These are phyloP conservation scores for Corapipo altera DNA, from an alignment of 2,113 vertebrate species.

Conservation along the genomic window DNA sequence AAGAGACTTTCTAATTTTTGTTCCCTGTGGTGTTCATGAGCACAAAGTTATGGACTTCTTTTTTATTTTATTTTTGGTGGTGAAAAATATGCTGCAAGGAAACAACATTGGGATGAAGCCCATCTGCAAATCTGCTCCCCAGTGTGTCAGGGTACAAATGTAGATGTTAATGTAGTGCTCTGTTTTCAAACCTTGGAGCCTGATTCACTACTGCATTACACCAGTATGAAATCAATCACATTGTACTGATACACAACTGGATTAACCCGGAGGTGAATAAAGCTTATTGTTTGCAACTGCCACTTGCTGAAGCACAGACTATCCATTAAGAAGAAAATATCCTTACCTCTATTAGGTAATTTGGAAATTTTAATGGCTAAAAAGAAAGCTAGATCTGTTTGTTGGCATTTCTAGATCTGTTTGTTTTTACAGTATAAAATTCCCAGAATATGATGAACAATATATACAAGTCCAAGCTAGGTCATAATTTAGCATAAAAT, in stretches of 20 bases:
- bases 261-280: constrained; percentile 43
- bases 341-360: constrained; percentile 13
- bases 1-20: constrained; percentile 49
- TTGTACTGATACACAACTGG: constrained; percentile 8
- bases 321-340: constrained; percentile 37
- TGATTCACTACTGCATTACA: constrained; percentile 44
- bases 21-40: neutral
- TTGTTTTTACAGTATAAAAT: constrained; percentile 67
- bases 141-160: constrained; percentile 20
- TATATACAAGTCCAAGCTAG: constrained; percentile 63
- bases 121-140: constrained; percentile 27
- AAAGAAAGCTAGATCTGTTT: constrained; percentile 15
- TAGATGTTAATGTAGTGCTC: constrained; percentile 20
- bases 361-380: constrained; percentile 57
- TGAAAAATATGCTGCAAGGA: neutral
- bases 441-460: constrained; percentile 60
- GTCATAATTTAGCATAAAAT: constrained; percentile 81
- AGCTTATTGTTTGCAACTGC: constrained; percentile 49
- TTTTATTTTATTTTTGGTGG: neutral
- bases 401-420: neutral
- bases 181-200: constrained; percentile 21
- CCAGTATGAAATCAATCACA: constrained; percentile 1
- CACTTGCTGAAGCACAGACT: constrained; percentile 62
- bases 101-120: neutral
- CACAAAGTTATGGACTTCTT: neutral